Base-by-base conservation (phyloP, 2,888 invertebrate genomes). In the Sminthurinus aureus region DNA sequence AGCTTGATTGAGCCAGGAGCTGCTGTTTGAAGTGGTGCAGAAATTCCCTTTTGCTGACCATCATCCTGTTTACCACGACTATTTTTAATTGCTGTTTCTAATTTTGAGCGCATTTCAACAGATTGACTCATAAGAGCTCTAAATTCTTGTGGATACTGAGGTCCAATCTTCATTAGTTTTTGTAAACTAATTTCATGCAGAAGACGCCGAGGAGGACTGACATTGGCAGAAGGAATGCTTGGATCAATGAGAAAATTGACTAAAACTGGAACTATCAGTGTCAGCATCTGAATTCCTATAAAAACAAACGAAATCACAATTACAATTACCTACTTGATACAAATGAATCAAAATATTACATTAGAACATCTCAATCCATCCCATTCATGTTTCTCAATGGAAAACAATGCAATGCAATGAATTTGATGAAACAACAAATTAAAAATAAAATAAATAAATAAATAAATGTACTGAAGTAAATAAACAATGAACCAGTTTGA, bases 141-240 rank as follows among this genome's bases (percentile, higher is more conserved):
- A 91, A 98, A 98, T 90, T 98, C 97, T 92, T 96, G 94, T 24
- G 97, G 97, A 91, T 98, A 96, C 90, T 95, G 95, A 0, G 97
- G 97, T 0, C 98, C 98, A 88, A 98, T 95, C 89, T 95, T 94
- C 90, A 96, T 96, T 22, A 99, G 93, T 93, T 96, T 95, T 88
- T 96, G 94, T 88, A 99, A 92, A 86, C 96, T 95, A 89, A 95
- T 94, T 87, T 98, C 97, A 90, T 98, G 98, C 71, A 98, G 91
- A 79, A 93, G 92, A 67, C 93, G 92, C 69, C 93, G 93, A 90
- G 93, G 93, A 87, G 94, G 93, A 84, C 93, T 92, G 58, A 93
- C 91, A 71, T 92, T 91, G 87, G 92, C 92, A 67, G 71, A 51
- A 52, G 94, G 89, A 88, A 93, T 93, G 75, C 92, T 91, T 15